These are phyloP conservation scores for Drosophila ercepeae DNA, from an alignment of 1,140 invertebrate genomes.

Conservation along the genomic window DNA sequence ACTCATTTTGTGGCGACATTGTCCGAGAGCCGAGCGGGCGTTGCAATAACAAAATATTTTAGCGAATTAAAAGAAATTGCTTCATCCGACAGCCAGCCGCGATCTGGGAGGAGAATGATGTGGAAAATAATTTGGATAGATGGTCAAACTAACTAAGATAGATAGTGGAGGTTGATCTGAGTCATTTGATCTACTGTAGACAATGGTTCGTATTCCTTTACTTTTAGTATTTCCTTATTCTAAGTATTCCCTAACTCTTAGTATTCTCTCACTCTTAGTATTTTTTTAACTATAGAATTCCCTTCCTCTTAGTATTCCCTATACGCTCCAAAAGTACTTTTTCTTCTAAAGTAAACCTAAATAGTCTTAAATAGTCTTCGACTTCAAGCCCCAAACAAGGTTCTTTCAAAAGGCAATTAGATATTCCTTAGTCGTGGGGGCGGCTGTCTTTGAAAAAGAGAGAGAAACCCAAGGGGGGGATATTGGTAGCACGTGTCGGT, in stretches of 20 bases:
- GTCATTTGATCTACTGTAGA: neutral
- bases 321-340: no score
- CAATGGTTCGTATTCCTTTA: no score
- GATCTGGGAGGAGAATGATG: no score
- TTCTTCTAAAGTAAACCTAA: no score
- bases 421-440: constrained; percentile 68
- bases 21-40: constrained; percentile 2
- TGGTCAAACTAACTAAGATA: constrained; percentile 47
- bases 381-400: neutral
- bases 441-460: constrained; percentile 56
- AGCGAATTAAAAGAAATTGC: constrained; percentile 81
- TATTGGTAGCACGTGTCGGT: constrained; percentile 62
- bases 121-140: constrained; percentile 52
- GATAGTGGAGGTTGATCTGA: constrained; percentile 10
- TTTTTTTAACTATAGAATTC: no score
- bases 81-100: constrained; percentile 61
- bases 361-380: neutral
- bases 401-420: constrained; percentile 55
- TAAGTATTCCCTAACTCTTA: no score
- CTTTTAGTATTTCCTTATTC: no score
- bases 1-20: no score
- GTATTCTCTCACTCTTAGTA: no score
- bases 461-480: neutral
- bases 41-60: constrained; percentile 73
- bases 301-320: no score